These are phyloP conservation scores for Eucriotettix oculatus DNA, from an alignment of 2,888 invertebrate genomes.

Conservation along the genomic window DNA sequence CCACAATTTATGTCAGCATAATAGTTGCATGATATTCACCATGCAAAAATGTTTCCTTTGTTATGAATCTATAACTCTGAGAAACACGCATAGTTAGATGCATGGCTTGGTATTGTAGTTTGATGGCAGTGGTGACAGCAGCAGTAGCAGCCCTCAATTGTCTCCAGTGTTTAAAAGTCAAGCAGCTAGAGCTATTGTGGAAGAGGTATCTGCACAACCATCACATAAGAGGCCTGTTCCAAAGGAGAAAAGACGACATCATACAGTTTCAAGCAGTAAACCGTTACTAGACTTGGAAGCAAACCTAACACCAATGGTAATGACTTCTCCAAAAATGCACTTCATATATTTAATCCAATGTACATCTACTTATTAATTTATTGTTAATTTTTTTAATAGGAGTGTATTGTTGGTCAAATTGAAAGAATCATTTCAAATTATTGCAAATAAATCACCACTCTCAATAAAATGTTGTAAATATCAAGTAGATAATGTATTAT, in stretches of 20 bases:
- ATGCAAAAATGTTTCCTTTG: no score
- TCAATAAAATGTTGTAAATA: no score
- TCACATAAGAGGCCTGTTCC: conserved; percentile 41
- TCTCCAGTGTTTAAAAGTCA: conserved; percentile 76
- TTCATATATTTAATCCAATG: background rate
- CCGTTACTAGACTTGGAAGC: conserved; percentile 23
- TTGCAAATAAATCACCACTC: no score
- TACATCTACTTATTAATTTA: background rate
- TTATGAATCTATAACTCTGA: no score
- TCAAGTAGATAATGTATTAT: no score
- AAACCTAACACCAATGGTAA: background rate
- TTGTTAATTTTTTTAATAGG: background rate
- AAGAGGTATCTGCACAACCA: conserved; percentile 43
- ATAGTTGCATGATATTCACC: no score
- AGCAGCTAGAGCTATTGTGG: conserved; percentile 71
- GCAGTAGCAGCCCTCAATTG: conserved; percentile 33
- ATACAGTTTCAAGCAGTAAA: conserved; percentile 56
- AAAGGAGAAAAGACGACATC: conserved; percentile 67
- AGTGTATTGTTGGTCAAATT: background rate
- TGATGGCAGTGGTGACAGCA: conserved; percentile 10
- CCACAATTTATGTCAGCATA: no score
- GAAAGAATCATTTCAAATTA: no score
- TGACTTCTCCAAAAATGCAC: no score
- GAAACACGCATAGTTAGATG: conserved; percentile 10
- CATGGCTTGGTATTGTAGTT: conserved; percentile 12